Conservation (phyloP, 2,113 vertebrate genomes). For the Saguinus imperator region DNA sequence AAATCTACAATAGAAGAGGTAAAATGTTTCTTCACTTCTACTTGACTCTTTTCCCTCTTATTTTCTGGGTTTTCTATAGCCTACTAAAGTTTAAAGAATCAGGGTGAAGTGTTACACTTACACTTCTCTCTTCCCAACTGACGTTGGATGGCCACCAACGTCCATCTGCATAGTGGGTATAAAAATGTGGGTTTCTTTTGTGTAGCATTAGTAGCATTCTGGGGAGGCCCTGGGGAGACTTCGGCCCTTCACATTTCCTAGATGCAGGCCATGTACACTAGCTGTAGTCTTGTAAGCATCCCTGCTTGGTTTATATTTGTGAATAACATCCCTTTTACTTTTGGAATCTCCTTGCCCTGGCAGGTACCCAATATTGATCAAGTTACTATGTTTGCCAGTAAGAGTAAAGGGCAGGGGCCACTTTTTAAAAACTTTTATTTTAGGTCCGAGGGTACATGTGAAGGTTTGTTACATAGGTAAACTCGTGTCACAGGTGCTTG, state of each 20-base stretch:
- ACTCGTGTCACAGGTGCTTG: too few species aligned
- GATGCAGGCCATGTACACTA: neutral
- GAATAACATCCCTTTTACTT: neutral
- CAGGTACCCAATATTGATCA: neutral
- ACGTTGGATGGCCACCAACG: neutral
- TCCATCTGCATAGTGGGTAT: neutral
- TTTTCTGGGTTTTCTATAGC: neutral
- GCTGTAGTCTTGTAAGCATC: neutral
- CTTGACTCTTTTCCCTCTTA: neutral
- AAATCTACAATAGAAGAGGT: neutral
- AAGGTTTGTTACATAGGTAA: too few species aligned
- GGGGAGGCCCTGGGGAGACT: neutral
- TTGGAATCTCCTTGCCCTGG: neutral
- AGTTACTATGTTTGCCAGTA: neutral
- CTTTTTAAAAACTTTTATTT: neutral
- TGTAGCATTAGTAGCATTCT: too few species aligned
- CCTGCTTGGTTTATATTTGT: neutral
- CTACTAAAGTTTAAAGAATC: neutral
- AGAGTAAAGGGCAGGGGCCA: accelerated
- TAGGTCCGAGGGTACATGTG: too few species aligned
- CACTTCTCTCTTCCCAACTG: neutral
- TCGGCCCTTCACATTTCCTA: neutral
- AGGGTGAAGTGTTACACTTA: neutral
- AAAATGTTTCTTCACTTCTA: neutral
- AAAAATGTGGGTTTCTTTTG: neutral